Percentiles rank a stretch among this genome's conserved stretches.
These are phyloP conservation scores for Ernsta delagoae DNA, from an alignment of 2,888 invertebrate species.

Conservation along the genomic window DNA sequence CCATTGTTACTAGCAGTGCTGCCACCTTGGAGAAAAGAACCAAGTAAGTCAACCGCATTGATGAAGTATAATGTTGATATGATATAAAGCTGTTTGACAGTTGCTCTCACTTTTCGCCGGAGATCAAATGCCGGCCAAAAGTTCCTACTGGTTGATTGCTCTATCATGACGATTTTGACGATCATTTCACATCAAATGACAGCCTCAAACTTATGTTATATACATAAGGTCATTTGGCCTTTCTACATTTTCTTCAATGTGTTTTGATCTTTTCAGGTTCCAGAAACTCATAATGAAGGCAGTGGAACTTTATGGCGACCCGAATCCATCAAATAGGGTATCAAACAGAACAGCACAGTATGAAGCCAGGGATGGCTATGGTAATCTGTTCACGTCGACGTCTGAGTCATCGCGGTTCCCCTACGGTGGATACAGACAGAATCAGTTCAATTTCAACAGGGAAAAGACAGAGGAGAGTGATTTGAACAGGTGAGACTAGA, in stretches of 20 bases:
- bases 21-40: conserved; percentile 83
- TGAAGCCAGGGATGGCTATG: conserved; percentile 56
- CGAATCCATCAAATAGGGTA: conserved; percentile 64
- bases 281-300: conserved; percentile 88
- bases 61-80: too few species aligned
- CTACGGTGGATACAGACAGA: conserved; percentile 54
- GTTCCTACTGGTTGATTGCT: too few species aligned
- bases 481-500: conserved; percentile 29
- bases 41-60: conserved; percentile 49
- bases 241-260: too few species aligned
- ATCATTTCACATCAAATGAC: too few species aligned
- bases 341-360: conserved; percentile 59
- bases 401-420: conserved; percentile 56
- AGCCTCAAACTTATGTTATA: too few species aligned
- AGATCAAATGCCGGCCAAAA: too few species aligned
- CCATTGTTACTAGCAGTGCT: conserved; percentile 94
- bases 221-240: too few species aligned
- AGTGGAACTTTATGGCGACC: conserved; percentile 83
- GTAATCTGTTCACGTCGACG: conserved; percentile 57
- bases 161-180: too few species aligned
- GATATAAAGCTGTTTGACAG: too few species aligned
- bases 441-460: conserved; percentile 49
- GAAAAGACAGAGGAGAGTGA: conserved; percentile 47
- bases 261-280: conserved; percentile 63
- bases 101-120: too few species aligned